Evolutionary conservation across 2,797 vertebrate species (phyloP).

Genomic region (Gymnocypris eckloni): DNA sequence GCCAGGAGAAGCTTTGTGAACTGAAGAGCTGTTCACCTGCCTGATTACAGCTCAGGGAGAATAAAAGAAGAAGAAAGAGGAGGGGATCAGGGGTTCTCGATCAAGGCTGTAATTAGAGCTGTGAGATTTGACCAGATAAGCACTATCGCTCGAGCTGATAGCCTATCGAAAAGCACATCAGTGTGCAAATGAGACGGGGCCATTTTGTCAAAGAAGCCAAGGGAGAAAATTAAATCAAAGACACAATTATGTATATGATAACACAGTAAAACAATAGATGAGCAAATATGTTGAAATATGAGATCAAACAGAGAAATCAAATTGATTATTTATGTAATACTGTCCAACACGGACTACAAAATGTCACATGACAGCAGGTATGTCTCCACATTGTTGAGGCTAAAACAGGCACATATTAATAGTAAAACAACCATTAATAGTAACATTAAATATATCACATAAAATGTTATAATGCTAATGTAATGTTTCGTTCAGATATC

Average conservation of each 20-base stretch:
- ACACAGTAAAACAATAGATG: not conserved
- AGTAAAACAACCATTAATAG: not conserved
- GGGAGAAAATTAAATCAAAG: conserved; percentile 16
- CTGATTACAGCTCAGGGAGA: conserved; percentile 78
- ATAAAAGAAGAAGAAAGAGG: conserved; percentile 57
- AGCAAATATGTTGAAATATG: not conserved
- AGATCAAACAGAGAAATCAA: not conserved
- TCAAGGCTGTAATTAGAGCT: conserved; percentile 73
- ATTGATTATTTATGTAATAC: not conserved
- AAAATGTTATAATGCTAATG: too few species aligned
- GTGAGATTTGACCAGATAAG: conserved; percentile 77
- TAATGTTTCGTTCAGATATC: too few species aligned
- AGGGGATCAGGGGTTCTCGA: conserved; percentile 66
- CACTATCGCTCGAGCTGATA: conserved; percentile 70
- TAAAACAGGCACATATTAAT: not conserved
- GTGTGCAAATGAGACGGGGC: conserved; percentile 57
- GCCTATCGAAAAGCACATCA: conserved; percentile 68
- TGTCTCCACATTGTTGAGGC: not conserved
- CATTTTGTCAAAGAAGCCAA: conserved; percentile 23
- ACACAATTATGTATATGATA: not conserved
- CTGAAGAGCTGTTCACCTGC: conserved; percentile 80
- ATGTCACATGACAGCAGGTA: not conserved
- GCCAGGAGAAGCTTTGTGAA: conserved; percentile 73
- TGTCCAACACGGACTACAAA: not conserved
- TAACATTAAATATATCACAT: not conserved